A percentile compares a stretch with the other conserved stretches of the same genome.
Conservation (phyloP, 2,797 vertebrate genomes). For the Siniperca undulata region DNA sequence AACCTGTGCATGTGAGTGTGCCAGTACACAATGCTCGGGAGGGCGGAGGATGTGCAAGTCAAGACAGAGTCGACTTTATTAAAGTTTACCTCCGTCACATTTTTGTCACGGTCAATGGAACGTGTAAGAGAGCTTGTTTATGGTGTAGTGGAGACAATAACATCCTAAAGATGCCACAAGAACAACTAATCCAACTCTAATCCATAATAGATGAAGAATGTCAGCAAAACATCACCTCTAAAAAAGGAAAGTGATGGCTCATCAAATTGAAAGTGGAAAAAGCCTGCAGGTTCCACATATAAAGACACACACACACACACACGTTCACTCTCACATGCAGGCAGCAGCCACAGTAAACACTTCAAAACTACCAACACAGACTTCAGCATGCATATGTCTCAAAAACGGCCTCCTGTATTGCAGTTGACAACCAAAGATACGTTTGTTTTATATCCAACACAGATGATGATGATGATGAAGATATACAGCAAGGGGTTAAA, state of each 20-base stretch:
- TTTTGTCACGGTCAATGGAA: constrained; percentile 48
- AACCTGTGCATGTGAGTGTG: neutral
- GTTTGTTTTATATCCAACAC: neutral
- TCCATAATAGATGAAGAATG: neutral
- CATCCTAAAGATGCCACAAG: neutral
- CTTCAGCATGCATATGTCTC: neutral
- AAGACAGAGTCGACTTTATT: constrained; percentile 60
- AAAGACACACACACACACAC: neutral
- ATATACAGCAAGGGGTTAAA: neutral
- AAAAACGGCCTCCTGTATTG: neutral
- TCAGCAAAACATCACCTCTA: constrained; percentile 25
- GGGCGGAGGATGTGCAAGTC: constrained; percentile 58
- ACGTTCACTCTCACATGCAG: neutral
- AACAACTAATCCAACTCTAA: constrained; percentile 9
- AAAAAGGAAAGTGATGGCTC: constrained; percentile 33
- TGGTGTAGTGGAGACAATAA: constrained; percentile 3
- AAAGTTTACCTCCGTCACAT: constrained; percentile 50
- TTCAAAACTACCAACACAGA: neutral
- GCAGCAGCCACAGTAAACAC: constrained; percentile 2
- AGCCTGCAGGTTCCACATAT: constrained; percentile 21
- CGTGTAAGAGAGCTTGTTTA: constrained; percentile 40
- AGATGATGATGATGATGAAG: neutral
- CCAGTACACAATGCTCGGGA: neutral
- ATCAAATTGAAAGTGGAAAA: constrained; percentile 30
- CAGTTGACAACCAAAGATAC: neutral